Conservation (phyloP, 2,113 vertebrate genomes). For the Melanostigma gelatinosum region DNA sequence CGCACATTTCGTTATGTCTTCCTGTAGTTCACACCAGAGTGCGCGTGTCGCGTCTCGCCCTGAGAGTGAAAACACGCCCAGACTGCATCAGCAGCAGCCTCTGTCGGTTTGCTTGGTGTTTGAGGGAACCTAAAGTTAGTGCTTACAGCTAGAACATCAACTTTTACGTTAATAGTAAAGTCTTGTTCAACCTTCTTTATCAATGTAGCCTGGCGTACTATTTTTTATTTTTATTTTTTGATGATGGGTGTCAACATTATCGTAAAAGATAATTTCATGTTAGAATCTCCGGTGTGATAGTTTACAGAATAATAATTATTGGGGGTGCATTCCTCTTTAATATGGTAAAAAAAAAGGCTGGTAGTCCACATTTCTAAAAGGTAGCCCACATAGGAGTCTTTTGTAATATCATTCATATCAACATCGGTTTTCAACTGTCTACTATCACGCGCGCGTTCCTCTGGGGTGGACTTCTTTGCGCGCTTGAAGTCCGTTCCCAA, state of each 20-base stretch:
- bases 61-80: constrained; percentile 1
- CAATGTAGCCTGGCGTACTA: not conserved
- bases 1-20: constrained; percentile 50
- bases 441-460: constrained; percentile 13
- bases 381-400: not conserved
- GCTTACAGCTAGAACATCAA: not conserved
- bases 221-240: not conserved
- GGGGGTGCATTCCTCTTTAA: not conserved
- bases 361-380: no score
- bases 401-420: not conserved
- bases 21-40: constrained; percentile 52
- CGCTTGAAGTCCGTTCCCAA: constrained; percentile 39
- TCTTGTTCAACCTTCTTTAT: not conserved
- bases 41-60: not conserved
- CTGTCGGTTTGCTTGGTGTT: not conserved
- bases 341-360: no score
- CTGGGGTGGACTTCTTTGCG: constrained; percentile 42
- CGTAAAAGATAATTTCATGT: not conserved
- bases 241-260: not conserved
- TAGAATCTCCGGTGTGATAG: not conserved
- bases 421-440: not conserved
- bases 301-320: not conserved
- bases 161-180: not conserved
- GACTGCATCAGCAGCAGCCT: not conserved
- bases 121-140: not conserved